Conservation (phyloP, 2,888 invertebrate species). For the Drosophila incognita region DNA sequence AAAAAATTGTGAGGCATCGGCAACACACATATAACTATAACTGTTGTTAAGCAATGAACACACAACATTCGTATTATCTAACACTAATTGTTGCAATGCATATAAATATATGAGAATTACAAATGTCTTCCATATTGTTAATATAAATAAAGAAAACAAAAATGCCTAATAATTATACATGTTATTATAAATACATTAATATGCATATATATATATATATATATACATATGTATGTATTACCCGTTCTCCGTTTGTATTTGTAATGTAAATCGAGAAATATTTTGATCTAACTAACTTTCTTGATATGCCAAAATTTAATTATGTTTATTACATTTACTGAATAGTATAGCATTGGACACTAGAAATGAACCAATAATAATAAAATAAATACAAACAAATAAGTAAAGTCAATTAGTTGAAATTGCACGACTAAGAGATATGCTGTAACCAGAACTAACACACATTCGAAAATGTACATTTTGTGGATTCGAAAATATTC, state of each 20-base stretch:
- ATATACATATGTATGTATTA: background rate
- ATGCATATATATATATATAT: constrained; percentile 13
- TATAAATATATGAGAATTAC: constrained; percentile 70
- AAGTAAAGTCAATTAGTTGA: background rate
- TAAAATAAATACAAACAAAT: background rate
- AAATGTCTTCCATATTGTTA: constrained; percentile 83
- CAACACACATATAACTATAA: constrained; percentile 31
- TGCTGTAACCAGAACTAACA: background rate
- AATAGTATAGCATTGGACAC: constrained; percentile 8
- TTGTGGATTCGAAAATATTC: constrained; percentile 19
- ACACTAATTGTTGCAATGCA: constrained; percentile 37
- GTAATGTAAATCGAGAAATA: background rate
- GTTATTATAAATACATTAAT: constrained; percentile 45
- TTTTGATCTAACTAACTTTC: constrained; percentile 1
- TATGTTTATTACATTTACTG: constrained; percentile 1
- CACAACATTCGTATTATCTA: constrained; percentile 39
- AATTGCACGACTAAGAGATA: constrained; percentile 2
- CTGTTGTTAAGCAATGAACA: constrained; percentile 34
- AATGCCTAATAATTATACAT: constrained; percentile 14
- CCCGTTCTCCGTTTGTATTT: constrained; percentile 13
- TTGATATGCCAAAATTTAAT: background rate
- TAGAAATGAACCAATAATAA: background rate
- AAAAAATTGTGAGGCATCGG: constrained; percentile 27
- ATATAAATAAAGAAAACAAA: constrained; percentile 54
- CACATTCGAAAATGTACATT: constrained; percentile 16